Base-by-base conservation (phyloP, 2,888 invertebrate genomes). In the Gordius sp. region DNA sequence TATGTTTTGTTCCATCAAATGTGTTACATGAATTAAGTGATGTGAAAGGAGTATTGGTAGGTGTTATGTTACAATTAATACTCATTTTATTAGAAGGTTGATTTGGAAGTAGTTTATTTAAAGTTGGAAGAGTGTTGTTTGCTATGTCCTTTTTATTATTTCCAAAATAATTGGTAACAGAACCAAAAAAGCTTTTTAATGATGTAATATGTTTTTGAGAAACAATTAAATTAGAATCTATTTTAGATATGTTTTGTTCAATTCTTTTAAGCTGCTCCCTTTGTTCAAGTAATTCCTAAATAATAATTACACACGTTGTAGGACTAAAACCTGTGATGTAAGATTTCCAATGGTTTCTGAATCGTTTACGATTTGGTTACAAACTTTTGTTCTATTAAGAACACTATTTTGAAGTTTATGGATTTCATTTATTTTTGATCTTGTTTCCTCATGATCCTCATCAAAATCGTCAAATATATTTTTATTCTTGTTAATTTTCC, bases 151-250 rank as follows among this genome's bases (percentile, higher is more conserved):
- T 33, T 33, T 33, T 33, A 20, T 13, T 18, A 47, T 47, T 47
- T n/a, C 20, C 20, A 47, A 47, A 47, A 47, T 47, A 47, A 20
- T 47, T 47, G 4, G 47, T n/a, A 4, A 47, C 23, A n/a, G 47
- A 47, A 23, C 47, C 47, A 47, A 47, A 47, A 47, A 47, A 47
- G 8, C n/a, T 47, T 47, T 47, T 47, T 4, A 47, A 23, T 4
- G 47, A 47, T 18, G 8, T 47, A n/a, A 47, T 47, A 20, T 47
- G 47, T 23, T 47, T 47, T 47, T 47, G 47, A 47, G 47, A 47
- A n/a, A 47, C 20, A 4, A 18, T 8, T 47, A 47, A 20, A 47
- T 47, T 47, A 4, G 47, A 4, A 20, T 47, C 47, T 47, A 47
- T 18, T 4, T 23, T 47, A 47, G 8, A 4, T 20, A 47, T 47